Conservation (phyloP, 2,113 vertebrate genomes). For the Hippocampus guttulatus region DNA sequence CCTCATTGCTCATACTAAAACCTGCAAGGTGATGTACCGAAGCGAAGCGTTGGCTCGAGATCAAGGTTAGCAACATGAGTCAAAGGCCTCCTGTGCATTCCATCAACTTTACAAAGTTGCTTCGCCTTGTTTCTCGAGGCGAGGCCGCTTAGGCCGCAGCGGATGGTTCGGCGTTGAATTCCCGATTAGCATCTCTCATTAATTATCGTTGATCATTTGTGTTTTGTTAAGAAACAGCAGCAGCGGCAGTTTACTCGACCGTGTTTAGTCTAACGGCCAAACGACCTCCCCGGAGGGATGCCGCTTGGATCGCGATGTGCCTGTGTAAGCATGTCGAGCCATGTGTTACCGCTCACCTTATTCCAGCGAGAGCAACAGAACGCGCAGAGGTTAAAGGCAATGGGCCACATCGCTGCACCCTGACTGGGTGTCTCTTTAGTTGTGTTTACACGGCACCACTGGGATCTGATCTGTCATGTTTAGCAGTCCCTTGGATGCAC, state of each 20-base stretch:
- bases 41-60: constrained; percentile 18
- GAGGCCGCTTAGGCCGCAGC: background rate
- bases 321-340: constrained; percentile 55
- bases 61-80: constrained; percentile 28
- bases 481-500: constrained; percentile 39
- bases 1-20: constrained; percentile 45
- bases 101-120: constrained; percentile 9
- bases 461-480: constrained; percentile 49
- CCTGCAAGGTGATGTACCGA: constrained; percentile 21
- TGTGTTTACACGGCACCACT: constrained; percentile 51
- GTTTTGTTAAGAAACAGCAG: constrained; percentile 33
- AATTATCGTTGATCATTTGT: constrained; percentile 24
- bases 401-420: constrained; percentile 45
- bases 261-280: constrained; percentile 30
- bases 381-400: constrained; percentile 56
- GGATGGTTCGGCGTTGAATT: background rate
- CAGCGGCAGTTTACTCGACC: constrained; percentile 20
- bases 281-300: constrained; percentile 17
- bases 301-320: constrained; percentile 34
- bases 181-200: constrained; percentile 3
- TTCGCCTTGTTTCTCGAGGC: background rate
- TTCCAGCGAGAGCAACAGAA: constrained; percentile 37
- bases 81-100: background rate
- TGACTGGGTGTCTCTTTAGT: constrained; percentile 41
- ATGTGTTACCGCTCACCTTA: constrained; percentile 34